phyloP scores from a whole-genome alignment of 2,113 vertebrate genomes.

The Aleadryas rufinucha region DNA sequence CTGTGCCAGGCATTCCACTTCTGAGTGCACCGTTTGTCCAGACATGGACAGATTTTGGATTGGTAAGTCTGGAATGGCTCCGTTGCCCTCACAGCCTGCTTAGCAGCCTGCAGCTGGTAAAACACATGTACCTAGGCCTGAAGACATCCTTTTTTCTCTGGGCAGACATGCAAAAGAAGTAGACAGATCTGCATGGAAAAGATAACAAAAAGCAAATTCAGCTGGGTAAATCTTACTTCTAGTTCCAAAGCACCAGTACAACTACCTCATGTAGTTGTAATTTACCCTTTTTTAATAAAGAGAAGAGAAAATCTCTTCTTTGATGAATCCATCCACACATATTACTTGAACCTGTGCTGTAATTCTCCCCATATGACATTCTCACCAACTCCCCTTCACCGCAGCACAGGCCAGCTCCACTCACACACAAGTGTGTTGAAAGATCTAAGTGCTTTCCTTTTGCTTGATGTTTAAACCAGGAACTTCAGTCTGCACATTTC shows the following conservation, averaged over 20 bases:
- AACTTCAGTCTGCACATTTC: not conserved
- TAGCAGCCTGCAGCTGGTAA: not conserved
- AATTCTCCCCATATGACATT: not conserved
- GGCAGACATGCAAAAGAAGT: not conserved
- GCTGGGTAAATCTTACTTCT: not conserved
- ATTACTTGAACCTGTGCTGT: not conserved
- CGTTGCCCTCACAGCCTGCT: accelerated
- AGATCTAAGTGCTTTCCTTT: not conserved
- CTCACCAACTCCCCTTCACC: not conserved
- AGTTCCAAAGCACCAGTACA: not conserved
- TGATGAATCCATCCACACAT: not conserved
- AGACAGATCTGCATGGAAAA: not conserved
- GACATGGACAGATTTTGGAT: not conserved
- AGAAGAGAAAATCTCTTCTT: not conserved
- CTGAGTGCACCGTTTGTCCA: not conserved
- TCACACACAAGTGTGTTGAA: not conserved
- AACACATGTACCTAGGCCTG: not conserved
- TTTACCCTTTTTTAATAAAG: not conserved
- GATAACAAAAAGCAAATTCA: not conserved
- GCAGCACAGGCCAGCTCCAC: not conserved
- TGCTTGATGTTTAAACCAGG: not conserved
- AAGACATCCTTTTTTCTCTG: not conserved
- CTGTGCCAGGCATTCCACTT: not conserved
- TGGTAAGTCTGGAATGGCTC: not conserved
- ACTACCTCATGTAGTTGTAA: not conserved